Base-by-base conservation (phyloP, 1,140 invertebrate genomes). In the Pseudomyrmex dendroicus region DNA sequence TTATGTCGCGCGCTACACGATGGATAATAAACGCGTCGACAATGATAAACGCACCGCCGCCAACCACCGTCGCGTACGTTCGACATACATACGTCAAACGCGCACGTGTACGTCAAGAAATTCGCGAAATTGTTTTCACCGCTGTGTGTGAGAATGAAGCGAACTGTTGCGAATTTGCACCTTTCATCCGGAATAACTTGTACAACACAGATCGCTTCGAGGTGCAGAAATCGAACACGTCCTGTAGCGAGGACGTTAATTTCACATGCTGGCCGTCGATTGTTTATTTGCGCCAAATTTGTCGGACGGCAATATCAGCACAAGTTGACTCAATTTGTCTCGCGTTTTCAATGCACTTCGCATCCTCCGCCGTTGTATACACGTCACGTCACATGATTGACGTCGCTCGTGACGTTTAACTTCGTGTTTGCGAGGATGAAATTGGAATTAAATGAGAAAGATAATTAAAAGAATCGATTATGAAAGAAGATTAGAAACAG, bases 241-340 rank as follows among this genome's bases (percentile, higher is more conserved):
- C 20, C 20, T 20, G 35, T 35, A 50, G 20, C 17, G 15, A 20
- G 20, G 20, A 20, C 20, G 10, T 25, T 35, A 35, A 35, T 35
- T 35, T 35, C 35, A 35, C 35, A 35, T 4, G 35, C 35, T 35
- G 35, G 22, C 35, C 62, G 22, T 20, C 48, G 54, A 12, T 17
- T 80, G 54, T 78, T 80, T 80, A 54, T 17, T 78, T 66, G 20
- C n/a, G 66, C 66, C 66, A 44, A 80, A 72, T 80, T 80, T 72
- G 44, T 80, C 76, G 66, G 48, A 80, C 66, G 66, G 61, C 66
- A 80, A 72, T 72, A 80, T 70, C 48, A 50, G 44, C 66, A 35
- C 66, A 72, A 72, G 66, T 72, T 72, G 54, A 72, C 22, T 78
- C 35, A 25, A 57, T 48, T 13, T 61, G 44, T 72, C 54, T 70